These are phyloP conservation scores for Sciurus vulgaris DNA, from an alignment of 2,797 vertebrate genomes.

Conservation along the genomic window DNA sequence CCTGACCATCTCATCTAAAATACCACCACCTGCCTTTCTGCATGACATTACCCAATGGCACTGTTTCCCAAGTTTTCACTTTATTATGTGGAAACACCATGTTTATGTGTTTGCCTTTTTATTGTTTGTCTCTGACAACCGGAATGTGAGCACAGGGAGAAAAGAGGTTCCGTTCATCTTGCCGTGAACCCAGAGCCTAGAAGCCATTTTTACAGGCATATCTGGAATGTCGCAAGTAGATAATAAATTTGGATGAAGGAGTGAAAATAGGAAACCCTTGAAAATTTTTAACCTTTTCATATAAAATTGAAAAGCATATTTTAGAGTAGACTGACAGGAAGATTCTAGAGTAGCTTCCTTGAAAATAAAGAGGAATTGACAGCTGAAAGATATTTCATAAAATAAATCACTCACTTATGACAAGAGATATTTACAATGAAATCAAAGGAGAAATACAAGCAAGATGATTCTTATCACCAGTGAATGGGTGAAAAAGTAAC, in stretches of 20 bases:
- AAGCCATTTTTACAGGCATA: neutral
- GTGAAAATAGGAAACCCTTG: neutral
- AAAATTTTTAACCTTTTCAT: neutral
- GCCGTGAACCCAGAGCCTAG: neutral
- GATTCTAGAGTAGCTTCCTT: neutral
- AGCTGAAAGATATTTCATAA: neutral
- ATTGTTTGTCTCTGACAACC: neutral
- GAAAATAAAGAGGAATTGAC: conserved; percentile 19
- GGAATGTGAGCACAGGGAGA: neutral
- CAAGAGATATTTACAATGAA: neutral
- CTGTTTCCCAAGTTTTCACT: neutral
- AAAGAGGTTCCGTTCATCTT: neutral
- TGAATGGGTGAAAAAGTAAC: conserved; percentile 48
- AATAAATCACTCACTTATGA: neutral
- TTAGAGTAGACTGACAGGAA: neutral
- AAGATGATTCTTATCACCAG: conserved; percentile 38
- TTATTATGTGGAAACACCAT: neutral
- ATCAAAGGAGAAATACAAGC: neutral
- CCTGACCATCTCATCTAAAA: neutral
- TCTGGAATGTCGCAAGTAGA: neutral
- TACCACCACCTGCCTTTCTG: neutral
- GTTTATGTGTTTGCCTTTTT: neutral
- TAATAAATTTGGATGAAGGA: neutral
- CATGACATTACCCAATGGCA: neutral
- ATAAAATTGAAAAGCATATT: neutral